Evolutionary conservation across 2,113 vertebrate genomes (phyloP), one percentile per base, ranked within the genome.

Genomic region (Tupaia chinensis): DNA sequence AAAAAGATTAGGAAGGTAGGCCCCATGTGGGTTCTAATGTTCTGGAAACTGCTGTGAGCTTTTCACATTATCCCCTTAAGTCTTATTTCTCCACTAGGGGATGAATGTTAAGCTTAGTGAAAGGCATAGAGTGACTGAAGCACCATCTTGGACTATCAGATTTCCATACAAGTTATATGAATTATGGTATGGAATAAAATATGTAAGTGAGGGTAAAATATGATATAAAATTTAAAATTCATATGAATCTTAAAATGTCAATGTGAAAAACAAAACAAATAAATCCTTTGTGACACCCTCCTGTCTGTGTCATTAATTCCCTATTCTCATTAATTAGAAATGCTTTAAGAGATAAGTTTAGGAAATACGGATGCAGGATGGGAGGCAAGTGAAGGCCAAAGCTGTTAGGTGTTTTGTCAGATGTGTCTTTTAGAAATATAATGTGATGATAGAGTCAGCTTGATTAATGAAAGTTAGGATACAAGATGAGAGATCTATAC

Each of bases 291-390:
- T 17, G 34, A 90, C 78, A 66, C 5, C 2, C 3, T 17, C 11
- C 1, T 44, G 1, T 53, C n/a, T 22, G 81, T 7, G 19, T 27
- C 8, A 74, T 86, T 53, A 53, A 32, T 58, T 54, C 15, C 7
- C 27, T 72, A 0, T 74, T 14, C 66, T 92, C 16, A 11, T 87
- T 29, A 73, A 2, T 25, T 72, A 54, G 12, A 27, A 61, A 8
- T 70, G 19, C 2, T 69, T 76, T 63, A 74, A 7, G 29, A 82
- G 66, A 79, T 23, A 1, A 91, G 3, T 0, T 84, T 87, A 17
- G 13, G 72, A 78, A 78, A 54, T 12, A 20, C 0, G 5, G 6
- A 54, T 58, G 20, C 66, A 0, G 3, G 0, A 0, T 29, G 2
- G n/a, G 11, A n/a, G 65, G 15, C 10, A 70, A 17, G 2, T 66